Percentiles rank a stretch among this genome's conserved stretches.
Evolutionary conservation across 2,113 vertebrate species (phyloP).

Genomic region (Phalacrocorax aristotelis): DNA sequence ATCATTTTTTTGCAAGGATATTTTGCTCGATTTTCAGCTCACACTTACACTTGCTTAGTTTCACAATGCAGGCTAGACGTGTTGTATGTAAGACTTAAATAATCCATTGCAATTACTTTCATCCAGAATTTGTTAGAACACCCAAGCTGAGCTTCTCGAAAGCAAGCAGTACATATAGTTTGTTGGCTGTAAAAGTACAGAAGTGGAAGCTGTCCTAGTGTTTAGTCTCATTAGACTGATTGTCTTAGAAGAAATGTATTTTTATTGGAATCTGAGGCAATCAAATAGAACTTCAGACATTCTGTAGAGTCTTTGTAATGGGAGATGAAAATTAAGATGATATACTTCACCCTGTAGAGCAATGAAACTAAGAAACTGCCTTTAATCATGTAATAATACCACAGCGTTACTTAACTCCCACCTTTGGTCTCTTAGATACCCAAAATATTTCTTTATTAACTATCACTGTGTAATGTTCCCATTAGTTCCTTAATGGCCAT

Average conservation of each 20-base stretch:
- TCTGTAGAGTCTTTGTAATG: not conserved
- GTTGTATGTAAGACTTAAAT: not conserved
- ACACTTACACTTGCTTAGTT: not conserved
- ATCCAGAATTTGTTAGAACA: not conserved
- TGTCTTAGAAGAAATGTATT: not conserved
- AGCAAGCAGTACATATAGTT: not conserved
- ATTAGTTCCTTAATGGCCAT: not conserved
- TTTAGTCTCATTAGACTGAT: not conserved
- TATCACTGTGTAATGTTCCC: not conserved
- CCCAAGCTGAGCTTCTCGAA: not conserved
- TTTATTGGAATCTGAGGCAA: not conserved
- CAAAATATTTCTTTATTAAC: not conserved
- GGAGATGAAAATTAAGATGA: not conserved
- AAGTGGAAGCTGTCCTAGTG: not conserved
- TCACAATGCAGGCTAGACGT: not conserved
- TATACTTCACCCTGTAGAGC: not conserved
- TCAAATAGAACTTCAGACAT: not conserved
- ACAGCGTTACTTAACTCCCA: not conserved
- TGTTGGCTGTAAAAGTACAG: not conserved
- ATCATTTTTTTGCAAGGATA: not conserved
- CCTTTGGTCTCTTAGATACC: not conserved
- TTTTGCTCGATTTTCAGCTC: not conserved
- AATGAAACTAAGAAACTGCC: not conserved
- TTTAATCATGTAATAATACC: not conserved
- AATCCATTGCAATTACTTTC: not conserved